A percentile compares a stretch with the other conserved stretches of the same genome.
These are phyloP conservation scores for Lineus longissimus DNA, from an alignment of 1,140 invertebrate genomes.

Conservation along the genomic window DNA sequence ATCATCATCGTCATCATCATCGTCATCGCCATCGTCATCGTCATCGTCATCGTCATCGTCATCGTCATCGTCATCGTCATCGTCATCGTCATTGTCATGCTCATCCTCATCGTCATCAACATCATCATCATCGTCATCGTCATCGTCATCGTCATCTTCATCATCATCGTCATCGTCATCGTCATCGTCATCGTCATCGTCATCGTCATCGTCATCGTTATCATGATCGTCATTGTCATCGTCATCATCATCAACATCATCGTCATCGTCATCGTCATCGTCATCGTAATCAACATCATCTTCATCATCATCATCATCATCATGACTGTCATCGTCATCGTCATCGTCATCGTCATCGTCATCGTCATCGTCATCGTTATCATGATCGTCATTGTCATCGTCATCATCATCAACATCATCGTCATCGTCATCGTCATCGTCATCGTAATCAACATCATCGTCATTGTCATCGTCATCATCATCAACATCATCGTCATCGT, in stretches of 20 bases:
- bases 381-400: slow-evolving; percentile 11
- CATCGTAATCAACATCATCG: no score
- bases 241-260: no score
- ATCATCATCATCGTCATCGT: slow-evolving; percentile 6
- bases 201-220: slow-evolving; percentile 1
- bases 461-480: no score
- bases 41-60: slow-evolving; percentile 5
- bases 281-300: not conserved
- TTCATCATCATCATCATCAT: slow-evolving; percentile 6
- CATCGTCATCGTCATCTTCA: slow-evolving; percentile 5
- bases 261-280: no score
- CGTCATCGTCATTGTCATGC: no score
- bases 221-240: not conserved
- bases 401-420: slow-evolving; percentile 15
- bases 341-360: not conserved
- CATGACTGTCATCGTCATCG: slow-evolving; percentile 6
- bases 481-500: no score
- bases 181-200: slow-evolving; percentile 6
- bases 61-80: slow-evolving; percentile 7
- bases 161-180: not conserved
- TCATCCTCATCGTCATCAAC: no score
- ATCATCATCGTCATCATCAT: slow-evolving; percentile 9
- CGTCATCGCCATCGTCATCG: not conserved
- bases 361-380: slow-evolving; percentile 9
- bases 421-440: no score